Percentiles rank a stretch among this genome's conserved stretches.
Evolutionary conservation across 2,888 invertebrate species (phyloP).

Genomic region (Choristoneura rosaceana): DNA sequence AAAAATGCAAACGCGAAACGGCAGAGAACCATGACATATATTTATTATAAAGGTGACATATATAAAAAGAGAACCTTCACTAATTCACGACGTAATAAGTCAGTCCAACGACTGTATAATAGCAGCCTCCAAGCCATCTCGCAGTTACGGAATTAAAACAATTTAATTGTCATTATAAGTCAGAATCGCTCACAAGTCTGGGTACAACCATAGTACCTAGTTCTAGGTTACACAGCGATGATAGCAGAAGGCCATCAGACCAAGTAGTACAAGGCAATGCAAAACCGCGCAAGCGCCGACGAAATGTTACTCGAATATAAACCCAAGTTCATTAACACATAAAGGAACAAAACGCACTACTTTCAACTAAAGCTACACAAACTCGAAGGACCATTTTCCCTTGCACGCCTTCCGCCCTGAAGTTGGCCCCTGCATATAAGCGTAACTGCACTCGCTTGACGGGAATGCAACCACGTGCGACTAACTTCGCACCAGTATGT

Average conservation of each 20-base stretch:
- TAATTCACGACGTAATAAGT: neutral
- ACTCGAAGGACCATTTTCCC: slow-evolving; percentile 55
- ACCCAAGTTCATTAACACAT: slow-evolving; percentile 74
- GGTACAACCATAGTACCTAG: slow-evolving; percentile 23
- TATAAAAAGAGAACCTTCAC: neutral
- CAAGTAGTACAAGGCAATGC: slow-evolving; percentile 52
- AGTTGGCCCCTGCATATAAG: slow-evolving; percentile 62
- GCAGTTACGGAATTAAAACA: slow-evolving; percentile 1
- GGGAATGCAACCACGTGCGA: slow-evolving; percentile 71
- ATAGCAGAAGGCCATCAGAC: slow-evolving; percentile 67
- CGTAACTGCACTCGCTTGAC: slow-evolving; percentile 69
- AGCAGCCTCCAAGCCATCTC: neutral
- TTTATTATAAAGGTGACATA: neutral
- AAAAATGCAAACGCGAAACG: too few species aligned
- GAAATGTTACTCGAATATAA: slow-evolving; percentile 55
- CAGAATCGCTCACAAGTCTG: slow-evolving; percentile 11
- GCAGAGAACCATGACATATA: too few species aligned
- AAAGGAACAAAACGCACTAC: slow-evolving; percentile 57
- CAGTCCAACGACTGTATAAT: neutral
- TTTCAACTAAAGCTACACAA: slow-evolving; percentile 52
- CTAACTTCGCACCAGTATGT: slow-evolving; percentile 67
- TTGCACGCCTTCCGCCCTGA: slow-evolving; percentile 49
- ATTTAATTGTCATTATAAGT: slow-evolving; percentile 4
- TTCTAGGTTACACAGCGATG: slow-evolving; percentile 44
- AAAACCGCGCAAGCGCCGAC: slow-evolving; percentile 60